A percentile compares a stretch with the other conserved stretches of the same genome.
Evolutionary conservation across 64 coral and sea anemone species (phyloP).

Genomic region (Actinia equina): DNA sequence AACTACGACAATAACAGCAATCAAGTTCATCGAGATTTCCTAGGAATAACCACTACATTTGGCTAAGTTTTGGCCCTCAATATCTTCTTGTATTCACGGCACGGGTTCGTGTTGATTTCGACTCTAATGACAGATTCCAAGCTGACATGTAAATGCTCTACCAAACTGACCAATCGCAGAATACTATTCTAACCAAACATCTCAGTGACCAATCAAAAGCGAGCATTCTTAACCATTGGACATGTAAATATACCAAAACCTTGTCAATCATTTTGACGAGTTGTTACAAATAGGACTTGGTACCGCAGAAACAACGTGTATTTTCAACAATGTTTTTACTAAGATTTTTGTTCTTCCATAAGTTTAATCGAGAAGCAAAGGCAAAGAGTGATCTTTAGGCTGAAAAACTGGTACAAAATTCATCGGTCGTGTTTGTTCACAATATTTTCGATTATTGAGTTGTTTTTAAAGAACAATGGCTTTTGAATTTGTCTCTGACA

Average conservation of each 20-base stretch:
- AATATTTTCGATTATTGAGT: no score
- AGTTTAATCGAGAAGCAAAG: no score
- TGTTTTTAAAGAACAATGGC: no score
- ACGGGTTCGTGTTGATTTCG: slow-evolving; percentile 31
- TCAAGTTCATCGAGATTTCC: slow-evolving; percentile 10
- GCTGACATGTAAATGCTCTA: slow-evolving; percentile 8
- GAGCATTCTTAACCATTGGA: not conserved
- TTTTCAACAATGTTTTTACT: no score
- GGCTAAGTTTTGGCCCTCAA: slow-evolving; percentile 6
- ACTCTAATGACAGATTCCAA: slow-evolving; percentile 19
- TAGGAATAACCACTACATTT: slow-evolving; percentile 15
- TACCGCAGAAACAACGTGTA: not conserved
- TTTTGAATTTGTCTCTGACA: no score
- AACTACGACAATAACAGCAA: not conserved
- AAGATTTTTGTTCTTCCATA: no score
- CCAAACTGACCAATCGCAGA: slow-evolving; percentile 2
- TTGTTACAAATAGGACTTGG: not conserved
- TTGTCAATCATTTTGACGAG: slow-evolving; percentile 35
- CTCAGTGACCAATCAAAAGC: not conserved
- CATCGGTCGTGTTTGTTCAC: no score
- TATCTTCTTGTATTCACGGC: not conserved
- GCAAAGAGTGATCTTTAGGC: no score
- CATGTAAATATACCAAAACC: slow-evolving; percentile 8
- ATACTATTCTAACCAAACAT: not conserved
- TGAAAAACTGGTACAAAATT: no score